phyloP scores from a whole-genome alignment of 1,140 invertebrate genomes.

The Gryllus bimaculatus region DNA sequence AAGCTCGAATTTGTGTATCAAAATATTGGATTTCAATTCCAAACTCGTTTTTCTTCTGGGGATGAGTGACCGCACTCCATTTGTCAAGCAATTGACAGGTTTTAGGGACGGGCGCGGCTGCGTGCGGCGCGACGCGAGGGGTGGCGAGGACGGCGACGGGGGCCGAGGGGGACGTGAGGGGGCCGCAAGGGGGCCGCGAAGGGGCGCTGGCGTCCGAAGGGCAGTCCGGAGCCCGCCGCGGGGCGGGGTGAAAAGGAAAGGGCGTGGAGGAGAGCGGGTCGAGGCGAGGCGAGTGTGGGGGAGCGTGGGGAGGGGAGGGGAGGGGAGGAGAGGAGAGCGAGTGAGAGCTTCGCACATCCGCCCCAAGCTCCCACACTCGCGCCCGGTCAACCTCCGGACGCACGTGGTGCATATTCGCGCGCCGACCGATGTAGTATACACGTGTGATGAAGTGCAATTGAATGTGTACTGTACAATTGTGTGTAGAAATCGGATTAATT shows the following conservation, averaged over 20 bases:
- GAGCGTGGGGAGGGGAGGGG: background rate
- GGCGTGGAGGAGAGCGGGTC: slow-evolving; percentile 12
- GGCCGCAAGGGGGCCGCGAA: too few relatives aligned
- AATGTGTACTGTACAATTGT: too few relatives aligned
- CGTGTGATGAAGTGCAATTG: too few relatives aligned
- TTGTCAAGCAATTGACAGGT: slow-evolving; percentile 22
- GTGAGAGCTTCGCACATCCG: background rate
- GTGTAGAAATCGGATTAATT: too few relatives aligned
- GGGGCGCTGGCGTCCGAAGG: background rate
- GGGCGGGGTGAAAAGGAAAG: background rate
- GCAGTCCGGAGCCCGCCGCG: background rate
- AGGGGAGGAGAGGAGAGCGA: background rate
- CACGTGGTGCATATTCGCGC: slow-evolving; percentile 24
- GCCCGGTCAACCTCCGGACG: slow-evolving; percentile 33
- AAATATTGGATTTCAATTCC: slow-evolving; percentile 41
- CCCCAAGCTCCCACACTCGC: background rate
- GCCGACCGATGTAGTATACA: too few relatives aligned
- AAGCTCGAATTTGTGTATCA: slow-evolving; percentile 18
- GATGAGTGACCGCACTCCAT: slow-evolving; percentile 32
- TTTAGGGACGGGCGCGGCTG: slow-evolving; percentile 2
- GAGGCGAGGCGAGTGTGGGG: background rate
- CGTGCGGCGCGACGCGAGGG: background rate
- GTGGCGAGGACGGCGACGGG: background rate
- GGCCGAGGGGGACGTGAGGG: too few relatives aligned
- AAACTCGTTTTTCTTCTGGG: slow-evolving; percentile 39